Base-by-base conservation (phyloP, 1,140 invertebrate species). In the Oncopeltus fasciatus region DNA sequence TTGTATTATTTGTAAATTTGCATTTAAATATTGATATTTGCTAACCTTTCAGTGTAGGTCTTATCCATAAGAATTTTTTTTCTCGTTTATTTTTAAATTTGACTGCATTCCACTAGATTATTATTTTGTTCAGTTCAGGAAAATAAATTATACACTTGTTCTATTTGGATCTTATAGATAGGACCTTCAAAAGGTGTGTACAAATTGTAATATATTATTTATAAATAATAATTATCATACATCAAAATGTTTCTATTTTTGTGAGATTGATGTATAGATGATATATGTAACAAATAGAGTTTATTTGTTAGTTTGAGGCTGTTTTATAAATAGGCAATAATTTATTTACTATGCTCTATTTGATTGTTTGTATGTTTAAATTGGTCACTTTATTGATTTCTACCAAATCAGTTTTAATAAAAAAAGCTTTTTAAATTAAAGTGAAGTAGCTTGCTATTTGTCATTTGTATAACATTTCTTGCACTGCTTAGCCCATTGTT, bases 201-300 rank as follows among this genome's bases (percentile, higher is more conserved):
- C 49, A 53, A 53, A 53, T 26, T 53, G 49, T 53, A 53, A 53
- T 27, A 53, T 53, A 53, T 53, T 53, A 53, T 53, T 53, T 53
- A 26, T 53, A 53, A 53, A 53, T 21, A 53, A 53, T 26, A 49
- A 38, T 49, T 49, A 53, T 53, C 49, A 14, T 53, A 26, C 24
- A 53, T 53, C 49, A 53, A 53, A 53, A 53, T 27, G 49, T 53
- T 53, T 53, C 49, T 53, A 53, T 53, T 53, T 53, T 53, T 53
- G 26, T 53, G 49, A 53, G 24, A 53, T 53, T 53, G 49, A 24
- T 53, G 49, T 53, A 53, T 53, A 53, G 49, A 24, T 53, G 44
- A 38, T 38, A 38, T 53, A 24, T 53, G 44, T 53, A 53, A 53
- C 49, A 53, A 53, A 53, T 53, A 24, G 49, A 24, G 20, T 24